Percentiles rank a stretch among this genome's conserved stretches.
These are phyloP conservation scores for Nannobrachium achirus DNA, from an alignment of 2,113 vertebrate species.

Conservation along the genomic window DNA sequence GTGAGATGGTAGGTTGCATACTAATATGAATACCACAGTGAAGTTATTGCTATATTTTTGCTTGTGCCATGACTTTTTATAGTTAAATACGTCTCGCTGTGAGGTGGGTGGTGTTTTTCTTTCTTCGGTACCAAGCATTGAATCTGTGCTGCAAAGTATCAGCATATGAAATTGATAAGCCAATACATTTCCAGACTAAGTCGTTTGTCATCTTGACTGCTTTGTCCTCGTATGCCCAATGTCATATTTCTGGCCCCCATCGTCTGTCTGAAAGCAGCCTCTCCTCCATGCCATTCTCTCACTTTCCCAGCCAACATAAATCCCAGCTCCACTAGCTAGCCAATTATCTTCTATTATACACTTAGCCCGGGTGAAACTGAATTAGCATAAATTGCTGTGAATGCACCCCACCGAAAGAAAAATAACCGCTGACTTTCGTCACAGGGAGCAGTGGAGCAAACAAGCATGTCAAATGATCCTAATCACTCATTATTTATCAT, in stretches of 20 bases:
- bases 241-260: too few relatives aligned
- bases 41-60: too few relatives aligned
- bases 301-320: neutral
- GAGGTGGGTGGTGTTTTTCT: too few relatives aligned
- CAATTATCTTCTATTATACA: conserved; percentile 6
- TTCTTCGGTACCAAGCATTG: too few relatives aligned
- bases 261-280: too few relatives aligned
- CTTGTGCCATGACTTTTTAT: too few relatives aligned
- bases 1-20: neutral
- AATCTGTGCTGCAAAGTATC: neutral
- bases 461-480: conserved; percentile 13
- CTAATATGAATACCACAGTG: neutral
- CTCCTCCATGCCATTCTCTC: neutral
- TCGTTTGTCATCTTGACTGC: too few relatives aligned
- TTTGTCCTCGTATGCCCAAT: too few relatives aligned
- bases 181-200: too few relatives aligned
- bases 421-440: neutral
- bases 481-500: too few relatives aligned
- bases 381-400: conserved; percentile 2
- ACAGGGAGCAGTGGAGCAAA: neutral
- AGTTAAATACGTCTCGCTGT: too few relatives aligned
- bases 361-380: neutral
- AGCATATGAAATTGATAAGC: neutral
- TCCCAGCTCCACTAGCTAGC: neutral
- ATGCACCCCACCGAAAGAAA: neutral